These are phyloP conservation scores for Platypus cylindrus DNA, from an alignment of 2,888 invertebrate species.

Conservation along the genomic window DNA sequence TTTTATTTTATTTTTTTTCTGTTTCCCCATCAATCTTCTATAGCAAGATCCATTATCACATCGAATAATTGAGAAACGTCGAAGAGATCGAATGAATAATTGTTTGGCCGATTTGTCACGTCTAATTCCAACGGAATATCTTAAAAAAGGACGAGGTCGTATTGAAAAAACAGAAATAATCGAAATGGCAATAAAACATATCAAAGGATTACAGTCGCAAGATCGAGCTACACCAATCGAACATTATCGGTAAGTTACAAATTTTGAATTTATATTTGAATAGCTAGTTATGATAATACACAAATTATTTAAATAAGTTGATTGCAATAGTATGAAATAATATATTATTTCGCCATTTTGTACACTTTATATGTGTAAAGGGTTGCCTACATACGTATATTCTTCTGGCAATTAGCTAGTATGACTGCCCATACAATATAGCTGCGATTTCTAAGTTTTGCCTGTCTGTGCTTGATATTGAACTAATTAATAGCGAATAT, in stretches of 20 bases:
- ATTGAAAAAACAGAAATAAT: slow-evolving; percentile 97
- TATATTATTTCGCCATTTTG: no score
- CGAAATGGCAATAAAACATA: slow-evolving; percentile 92
- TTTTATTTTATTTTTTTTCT: no score
- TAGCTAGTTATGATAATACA: no score
- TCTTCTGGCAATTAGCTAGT: no score
- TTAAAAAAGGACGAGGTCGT: slow-evolving; percentile 88
- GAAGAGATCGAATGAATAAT: slow-evolving; percentile 94
- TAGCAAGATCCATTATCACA: slow-evolving; percentile 96
- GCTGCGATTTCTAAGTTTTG: no score
- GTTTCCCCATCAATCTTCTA: slow-evolving; percentile 22
- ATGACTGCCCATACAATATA: no score
- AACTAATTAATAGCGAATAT: no score
- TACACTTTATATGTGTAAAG: no score
- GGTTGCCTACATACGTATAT: no score
- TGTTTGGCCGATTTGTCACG: slow-evolving; percentile 88
- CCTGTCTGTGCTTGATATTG: no score
- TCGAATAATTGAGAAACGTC: slow-evolving; percentile 89
- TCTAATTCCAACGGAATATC: slow-evolving; percentile 82
- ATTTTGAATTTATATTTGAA: not conserved
- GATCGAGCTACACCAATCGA: slow-evolving; percentile 34
- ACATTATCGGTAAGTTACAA: slow-evolving; percentile 28
- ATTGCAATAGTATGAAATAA: no score
- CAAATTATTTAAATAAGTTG: no score
- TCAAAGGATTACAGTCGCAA: slow-evolving; percentile 71